These are phyloP conservation scores for Pseudorectes ferrugineus DNA, from an alignment of 2,113 vertebrate species.

Conservation along the genomic window DNA sequence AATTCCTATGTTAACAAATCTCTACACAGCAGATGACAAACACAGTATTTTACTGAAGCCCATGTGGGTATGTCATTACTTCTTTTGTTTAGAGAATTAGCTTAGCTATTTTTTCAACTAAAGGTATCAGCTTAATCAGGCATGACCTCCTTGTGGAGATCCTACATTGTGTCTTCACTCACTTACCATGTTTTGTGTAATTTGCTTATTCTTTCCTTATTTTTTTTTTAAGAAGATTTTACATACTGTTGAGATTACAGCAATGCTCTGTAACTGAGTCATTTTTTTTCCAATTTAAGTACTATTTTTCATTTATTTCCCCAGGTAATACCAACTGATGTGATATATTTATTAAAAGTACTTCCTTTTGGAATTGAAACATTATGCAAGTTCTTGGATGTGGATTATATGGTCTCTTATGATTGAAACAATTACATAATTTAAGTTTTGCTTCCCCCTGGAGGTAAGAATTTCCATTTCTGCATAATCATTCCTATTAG, in stretches of 20 bases:
- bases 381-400: neutral
- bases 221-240: neutral
- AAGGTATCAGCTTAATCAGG: neutral
- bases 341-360: neutral
- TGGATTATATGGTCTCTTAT: constrained; percentile 1
- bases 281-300: neutral
- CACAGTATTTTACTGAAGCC: neutral
- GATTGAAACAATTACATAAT: constrained; percentile 54
- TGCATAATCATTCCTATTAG: neutral
- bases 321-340: neutral
- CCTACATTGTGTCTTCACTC: neutral
- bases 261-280: neutral
- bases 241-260: neutral
- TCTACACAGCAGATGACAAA: neutral
- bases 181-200: neutral
- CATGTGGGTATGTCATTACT: neutral
- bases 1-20: neutral
- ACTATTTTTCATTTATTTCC: neutral
- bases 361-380: neutral
- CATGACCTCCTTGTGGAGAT: neutral
- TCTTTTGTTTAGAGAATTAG: neutral
- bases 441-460: constrained; percentile 64
- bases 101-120: neutral
- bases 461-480: constrained; percentile 51
- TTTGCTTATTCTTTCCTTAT: neutral